These are phyloP conservation scores for Prunella himalayana DNA, from an alignment of 2,113 vertebrate genomes.

Conservation along the genomic window DNA sequence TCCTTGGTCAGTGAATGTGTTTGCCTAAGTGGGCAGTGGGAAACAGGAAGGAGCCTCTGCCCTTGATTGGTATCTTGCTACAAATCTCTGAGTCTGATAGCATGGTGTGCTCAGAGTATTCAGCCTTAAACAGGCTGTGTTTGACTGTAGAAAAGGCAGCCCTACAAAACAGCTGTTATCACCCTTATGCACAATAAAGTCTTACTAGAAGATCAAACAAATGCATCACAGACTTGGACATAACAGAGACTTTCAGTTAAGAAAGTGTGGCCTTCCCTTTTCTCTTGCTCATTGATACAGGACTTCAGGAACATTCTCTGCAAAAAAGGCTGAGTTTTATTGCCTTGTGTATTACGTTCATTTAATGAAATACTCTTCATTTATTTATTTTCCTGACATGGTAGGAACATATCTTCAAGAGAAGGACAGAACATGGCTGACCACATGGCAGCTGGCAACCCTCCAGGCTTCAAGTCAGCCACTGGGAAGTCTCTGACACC, in stretches of 20 bases:
- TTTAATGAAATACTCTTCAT: neutral
- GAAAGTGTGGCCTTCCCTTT: neutral
- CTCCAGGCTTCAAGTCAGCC: accelerated
- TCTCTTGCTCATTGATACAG: neutral
- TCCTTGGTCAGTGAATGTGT: neutral
- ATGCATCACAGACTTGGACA: neutral
- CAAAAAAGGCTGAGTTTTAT: neutral
- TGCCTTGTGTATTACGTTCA: neutral
- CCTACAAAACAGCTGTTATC: neutral
- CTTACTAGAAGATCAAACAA: neutral
- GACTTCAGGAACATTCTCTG: neutral
- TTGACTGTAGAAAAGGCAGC: neutral
- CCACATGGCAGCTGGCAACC: neutral
- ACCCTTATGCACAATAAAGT: neutral
- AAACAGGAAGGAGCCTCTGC: neutral
- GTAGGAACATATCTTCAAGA: neutral
- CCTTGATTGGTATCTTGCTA: neutral
- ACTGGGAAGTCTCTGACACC: accelerated
- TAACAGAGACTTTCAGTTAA: neutral
- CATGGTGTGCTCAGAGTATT: accelerated
- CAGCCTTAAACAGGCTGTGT: neutral
- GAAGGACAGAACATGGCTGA: neutral
- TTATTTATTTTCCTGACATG: neutral
- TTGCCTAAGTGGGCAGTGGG: neutral
- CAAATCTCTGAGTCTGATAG: neutral